Evolutionary conservation across 2,797 vertebrate genomes (phyloP), one percentile per base, ranked within the genome.

Genomic region (Antennarius maculatus): DNA sequence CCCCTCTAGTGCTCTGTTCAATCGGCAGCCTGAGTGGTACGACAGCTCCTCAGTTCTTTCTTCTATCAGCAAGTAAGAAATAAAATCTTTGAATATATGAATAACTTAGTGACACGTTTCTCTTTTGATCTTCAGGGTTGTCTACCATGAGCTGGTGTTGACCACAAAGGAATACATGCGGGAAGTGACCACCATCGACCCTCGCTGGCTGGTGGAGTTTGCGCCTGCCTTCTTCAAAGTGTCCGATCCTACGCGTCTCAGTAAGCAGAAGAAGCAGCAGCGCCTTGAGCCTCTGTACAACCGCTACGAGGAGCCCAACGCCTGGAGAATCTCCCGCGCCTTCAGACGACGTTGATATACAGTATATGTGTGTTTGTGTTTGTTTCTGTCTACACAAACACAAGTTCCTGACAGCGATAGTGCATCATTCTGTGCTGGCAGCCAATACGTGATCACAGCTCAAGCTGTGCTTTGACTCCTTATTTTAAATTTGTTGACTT

Each of bases 151-250:
- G 58, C 82, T 99, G 85, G 97, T 99, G 74, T 89, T 99, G 79
- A 99, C 98, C 70, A 99, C 98, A 14, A 99, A 99, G 84, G 98
- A 99, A 29, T 99, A 99, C 80, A 99, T 99, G 98, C 92, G 98
- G 0, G 98, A 99, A 74, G 97, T 99, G 85, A 99, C 98, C 0
- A 99, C 98, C 59, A 99, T 99, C 0, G 98, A 99, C 73, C 96
- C 98, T 0, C 95, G 97, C 69, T 99, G 98, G 98, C 95, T 99
- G 73, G 97, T 99, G 67, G 97, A 99, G 75, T 99, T 99, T 39
- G 91, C 98, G 0, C 97, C 97, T 0, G 97, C 97, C 60, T 99
- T 99, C 92, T 99, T 99, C 92, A 99, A 99, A 85, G 97, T 99
- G 63, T 99, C 97, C 0, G 97, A 99, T 69, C 97, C 98, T 0